Percentiles rank a stretch among this genome's conserved stretches.
These are phyloP conservation scores for Acrocephalus arundinaceus DNA, from an alignment of 2,113 vertebrate genomes.

Conservation along the genomic window DNA sequence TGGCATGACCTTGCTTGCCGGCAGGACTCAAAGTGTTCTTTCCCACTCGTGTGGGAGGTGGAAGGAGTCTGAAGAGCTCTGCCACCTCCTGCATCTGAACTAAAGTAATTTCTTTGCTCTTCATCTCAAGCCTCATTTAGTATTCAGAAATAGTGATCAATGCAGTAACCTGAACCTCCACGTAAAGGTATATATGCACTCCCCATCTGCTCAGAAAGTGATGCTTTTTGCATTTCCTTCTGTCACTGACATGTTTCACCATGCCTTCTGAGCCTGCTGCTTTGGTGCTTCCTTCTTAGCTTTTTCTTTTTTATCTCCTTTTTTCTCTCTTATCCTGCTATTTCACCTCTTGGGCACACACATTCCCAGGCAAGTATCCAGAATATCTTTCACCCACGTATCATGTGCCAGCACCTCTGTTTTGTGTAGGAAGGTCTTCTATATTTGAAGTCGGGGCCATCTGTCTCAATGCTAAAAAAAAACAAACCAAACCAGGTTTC, in stretches of 20 bases:
- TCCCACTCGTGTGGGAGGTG: neutral
- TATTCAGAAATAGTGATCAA: neutral
- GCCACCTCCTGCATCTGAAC: neutral
- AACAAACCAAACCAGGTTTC: neutral
- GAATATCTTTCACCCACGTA: slow-evolving; percentile 28
- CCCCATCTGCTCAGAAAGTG: neutral
- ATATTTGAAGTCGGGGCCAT: slow-evolving; percentile 45
- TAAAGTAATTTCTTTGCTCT: neutral
- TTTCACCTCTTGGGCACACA: slow-evolving; percentile 13
- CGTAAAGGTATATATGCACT: neutral
- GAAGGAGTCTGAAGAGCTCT: neutral
- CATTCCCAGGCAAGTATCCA: slow-evolving; percentile 3
- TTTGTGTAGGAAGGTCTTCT: slow-evolving; percentile 50
- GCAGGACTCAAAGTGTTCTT: neutral
- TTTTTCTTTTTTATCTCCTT: neutral
- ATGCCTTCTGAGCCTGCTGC: neutral
- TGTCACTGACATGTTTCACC: neutral
- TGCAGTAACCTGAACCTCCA: neutral
- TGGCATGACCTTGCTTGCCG: neutral
- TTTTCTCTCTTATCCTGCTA: neutral
- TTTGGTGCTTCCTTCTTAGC: neutral
- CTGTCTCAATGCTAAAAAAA: slow-evolving; percentile 9
- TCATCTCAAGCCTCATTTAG: neutral
- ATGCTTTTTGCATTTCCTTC: neutral
- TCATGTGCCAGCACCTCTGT: slow-evolving; percentile 51